Percentiles rank a stretch among this genome's conserved stretches.
Conservation (phyloP, 2,113 vertebrate genomes). For the Choloepus hoffmanni region DNA sequence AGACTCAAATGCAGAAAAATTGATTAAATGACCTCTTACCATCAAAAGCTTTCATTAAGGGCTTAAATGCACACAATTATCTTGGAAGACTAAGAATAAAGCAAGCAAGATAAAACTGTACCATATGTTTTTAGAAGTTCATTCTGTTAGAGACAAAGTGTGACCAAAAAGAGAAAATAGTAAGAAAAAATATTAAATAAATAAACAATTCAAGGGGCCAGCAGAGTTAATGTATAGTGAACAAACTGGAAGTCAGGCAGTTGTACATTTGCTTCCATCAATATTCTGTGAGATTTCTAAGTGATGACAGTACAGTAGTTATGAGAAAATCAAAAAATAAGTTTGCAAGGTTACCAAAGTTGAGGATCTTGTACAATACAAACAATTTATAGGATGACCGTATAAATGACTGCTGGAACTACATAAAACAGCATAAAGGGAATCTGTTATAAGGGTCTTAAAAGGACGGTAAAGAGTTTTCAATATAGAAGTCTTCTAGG, state of each 20-base stretch:
- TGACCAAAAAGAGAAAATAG: neutral
- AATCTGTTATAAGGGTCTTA: neutral
- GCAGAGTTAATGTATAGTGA: neutral
- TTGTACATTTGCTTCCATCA: neutral
- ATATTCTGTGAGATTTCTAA: neutral
- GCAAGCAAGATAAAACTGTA: neutral
- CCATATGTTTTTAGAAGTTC: neutral
- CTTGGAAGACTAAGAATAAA: neutral
- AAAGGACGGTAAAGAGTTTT: neutral
- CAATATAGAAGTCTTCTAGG: neutral
- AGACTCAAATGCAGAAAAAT: neutral
- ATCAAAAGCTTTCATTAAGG: neutral
- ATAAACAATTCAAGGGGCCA: neutral
- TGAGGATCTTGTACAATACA: neutral
- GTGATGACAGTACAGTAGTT: neutral
- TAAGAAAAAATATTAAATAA: neutral
- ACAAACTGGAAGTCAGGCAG: neutral
- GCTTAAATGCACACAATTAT: neutral
- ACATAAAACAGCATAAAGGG: neutral
- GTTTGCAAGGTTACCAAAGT: neutral
- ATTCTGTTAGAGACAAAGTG: neutral
- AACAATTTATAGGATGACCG: neutral
- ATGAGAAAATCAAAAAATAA: neutral
- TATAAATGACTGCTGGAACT: neutral
- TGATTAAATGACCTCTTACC: neutral